Evolutionary conservation across 92 coral and sea anemone species (phyloP).

Genomic region (Epizoanthus ramosus): DNA sequence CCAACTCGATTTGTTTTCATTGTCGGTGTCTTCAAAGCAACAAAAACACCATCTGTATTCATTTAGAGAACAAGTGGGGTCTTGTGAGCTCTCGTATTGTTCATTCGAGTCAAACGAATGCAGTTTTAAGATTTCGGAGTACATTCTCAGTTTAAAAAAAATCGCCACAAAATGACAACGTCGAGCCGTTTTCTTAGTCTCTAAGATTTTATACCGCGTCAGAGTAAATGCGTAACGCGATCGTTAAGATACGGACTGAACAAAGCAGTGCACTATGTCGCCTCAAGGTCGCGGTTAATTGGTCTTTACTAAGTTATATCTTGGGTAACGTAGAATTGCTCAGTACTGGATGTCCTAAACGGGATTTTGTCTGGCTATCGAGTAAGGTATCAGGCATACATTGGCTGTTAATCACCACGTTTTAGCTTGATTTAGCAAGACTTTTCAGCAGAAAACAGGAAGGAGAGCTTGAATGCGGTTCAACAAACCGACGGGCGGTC

Average conservation of each 20-base stretch:
- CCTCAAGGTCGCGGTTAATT: background rate
- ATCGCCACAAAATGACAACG: background rate
- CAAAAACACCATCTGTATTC: conserved; percentile 37
- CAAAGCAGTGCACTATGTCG: background rate
- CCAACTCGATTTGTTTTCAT: conserved; percentile 22
- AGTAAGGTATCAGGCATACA: background rate
- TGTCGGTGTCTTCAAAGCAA: conserved; percentile 42
- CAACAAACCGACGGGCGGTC: conserved; percentile 23
- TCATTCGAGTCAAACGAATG: background rate
- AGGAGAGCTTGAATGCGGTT: background rate
- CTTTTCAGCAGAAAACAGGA: conserved; percentile 1
- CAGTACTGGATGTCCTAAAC: background rate
- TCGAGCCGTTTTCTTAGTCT: background rate
- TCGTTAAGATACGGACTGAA: conserved; percentile 4
- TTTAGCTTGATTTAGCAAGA: background rate
- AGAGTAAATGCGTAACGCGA: background rate
- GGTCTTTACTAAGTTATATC: background rate
- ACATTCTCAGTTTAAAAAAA: background rate
- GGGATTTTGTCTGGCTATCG: background rate
- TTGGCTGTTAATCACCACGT: background rate
- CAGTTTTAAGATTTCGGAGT: background rate
- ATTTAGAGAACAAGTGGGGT: conserved; percentile 36
- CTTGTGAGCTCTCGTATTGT: background rate
- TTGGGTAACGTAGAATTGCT: background rate
- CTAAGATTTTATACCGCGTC: background rate